Conservation (phyloP, 1,140 invertebrate genomes). For the Zaprionus vittiger region DNA sequence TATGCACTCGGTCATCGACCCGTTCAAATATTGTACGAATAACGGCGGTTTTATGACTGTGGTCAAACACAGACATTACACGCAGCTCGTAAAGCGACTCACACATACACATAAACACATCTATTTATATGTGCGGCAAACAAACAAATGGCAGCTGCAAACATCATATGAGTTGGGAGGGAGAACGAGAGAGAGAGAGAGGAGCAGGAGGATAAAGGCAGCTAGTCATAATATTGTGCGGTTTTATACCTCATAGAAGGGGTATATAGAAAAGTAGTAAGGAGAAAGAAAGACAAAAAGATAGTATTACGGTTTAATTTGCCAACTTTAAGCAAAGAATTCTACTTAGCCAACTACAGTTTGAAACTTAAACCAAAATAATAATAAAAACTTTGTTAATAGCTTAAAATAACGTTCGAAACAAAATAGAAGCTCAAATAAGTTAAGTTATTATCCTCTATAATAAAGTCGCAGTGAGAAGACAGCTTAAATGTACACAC, state of each 20-base stretch:
- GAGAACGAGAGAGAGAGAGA: not conserved
- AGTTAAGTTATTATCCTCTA: not conserved
- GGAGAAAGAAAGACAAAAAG: not conserved
- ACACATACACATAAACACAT: conserved; percentile 25
- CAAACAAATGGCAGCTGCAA: not conserved
- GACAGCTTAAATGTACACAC: not conserved
- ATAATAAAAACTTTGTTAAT: not conserved
- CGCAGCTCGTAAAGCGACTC: conserved; percentile 19
- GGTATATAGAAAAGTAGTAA: not conserved
- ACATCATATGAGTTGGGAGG: not conserved
- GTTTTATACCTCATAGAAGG: not conserved
- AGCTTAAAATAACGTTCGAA: not conserved
- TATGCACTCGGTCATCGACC: conserved; percentile 2
- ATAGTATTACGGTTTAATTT: not conserved
- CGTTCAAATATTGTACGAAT: conserved; percentile 31
- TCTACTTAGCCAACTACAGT: not conserved
- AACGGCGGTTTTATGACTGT: conserved; percentile 35
- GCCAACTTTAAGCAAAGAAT: not conserved
- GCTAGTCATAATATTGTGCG: not conserved
- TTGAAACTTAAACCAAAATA: not conserved
- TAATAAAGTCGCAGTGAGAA: not conserved
- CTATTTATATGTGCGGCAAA: not conserved
- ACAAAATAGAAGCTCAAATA: not conserved
- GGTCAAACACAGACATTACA: conserved; percentile 24
- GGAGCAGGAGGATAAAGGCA: too few species aligned